These are phyloP conservation scores for Vimba vimba DNA, from an alignment of 2,113 vertebrate genomes.

Conservation along the genomic window DNA sequence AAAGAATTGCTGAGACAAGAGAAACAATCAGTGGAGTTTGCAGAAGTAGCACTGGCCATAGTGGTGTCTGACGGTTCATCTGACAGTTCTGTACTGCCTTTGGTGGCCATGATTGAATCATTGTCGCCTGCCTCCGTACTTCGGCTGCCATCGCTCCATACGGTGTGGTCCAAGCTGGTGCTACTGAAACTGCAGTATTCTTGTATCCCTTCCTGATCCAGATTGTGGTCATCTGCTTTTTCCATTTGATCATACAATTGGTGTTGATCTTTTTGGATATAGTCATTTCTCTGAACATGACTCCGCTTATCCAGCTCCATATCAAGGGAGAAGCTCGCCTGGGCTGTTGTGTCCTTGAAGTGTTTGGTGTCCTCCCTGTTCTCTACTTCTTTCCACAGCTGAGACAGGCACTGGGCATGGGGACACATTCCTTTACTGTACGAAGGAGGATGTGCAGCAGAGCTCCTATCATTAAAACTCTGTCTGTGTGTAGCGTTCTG, in stretches of 20 bases:
- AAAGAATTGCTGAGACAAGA: constrained; percentile 18
- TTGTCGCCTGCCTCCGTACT: not conserved
- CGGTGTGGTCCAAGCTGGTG: not conserved
- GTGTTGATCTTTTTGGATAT: not conserved
- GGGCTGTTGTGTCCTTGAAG: constrained; percentile 13
- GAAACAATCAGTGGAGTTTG: constrained; percentile 37
- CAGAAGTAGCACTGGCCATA: not conserved
- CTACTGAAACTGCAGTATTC: constrained; percentile 58
- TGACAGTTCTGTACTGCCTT: constrained; percentile 24
- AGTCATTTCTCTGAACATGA: not conserved
- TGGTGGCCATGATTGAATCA: constrained; percentile 33
- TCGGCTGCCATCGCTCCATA: constrained; percentile 20
- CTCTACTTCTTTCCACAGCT: constrained; percentile 42
- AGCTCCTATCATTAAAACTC: constrained; percentile 15
- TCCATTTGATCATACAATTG: not conserved
- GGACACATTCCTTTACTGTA: not conserved
- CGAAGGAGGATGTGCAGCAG: not conserved
- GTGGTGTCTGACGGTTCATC: not conserved
- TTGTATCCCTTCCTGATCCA: constrained; percentile 30
- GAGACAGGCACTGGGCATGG: constrained; percentile 26
- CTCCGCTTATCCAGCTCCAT: constrained; percentile 49
- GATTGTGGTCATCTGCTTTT: not conserved
- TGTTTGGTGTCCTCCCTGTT: not conserved
- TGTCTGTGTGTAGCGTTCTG: constrained; percentile 6
- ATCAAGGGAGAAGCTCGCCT: constrained; percentile 56